Conservation (phyloP, 2,888 invertebrate genomes). For the Maniola hyperantus region DNA sequence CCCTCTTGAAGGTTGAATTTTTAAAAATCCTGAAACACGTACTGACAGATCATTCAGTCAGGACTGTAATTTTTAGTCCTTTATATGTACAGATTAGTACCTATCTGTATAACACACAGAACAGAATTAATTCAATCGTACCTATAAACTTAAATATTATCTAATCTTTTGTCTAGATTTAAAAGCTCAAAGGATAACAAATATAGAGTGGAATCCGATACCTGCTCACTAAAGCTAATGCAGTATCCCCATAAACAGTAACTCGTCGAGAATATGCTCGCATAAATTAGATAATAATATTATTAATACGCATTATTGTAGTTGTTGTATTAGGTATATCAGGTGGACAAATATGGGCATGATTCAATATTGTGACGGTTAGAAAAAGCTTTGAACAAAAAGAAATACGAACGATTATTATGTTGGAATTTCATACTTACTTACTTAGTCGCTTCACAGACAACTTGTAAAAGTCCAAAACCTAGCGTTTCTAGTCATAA, state of each 20-base stretch:
- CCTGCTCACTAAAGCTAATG: slow-evolving; percentile 30
- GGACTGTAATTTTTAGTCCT: too few species aligned
- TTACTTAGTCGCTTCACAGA: too few species aligned
- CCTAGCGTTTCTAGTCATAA: too few species aligned
- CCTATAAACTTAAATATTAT: not conserved
- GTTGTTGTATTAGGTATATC: slow-evolving; percentile 10
- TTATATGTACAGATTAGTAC: too few species aligned
- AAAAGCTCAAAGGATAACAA: slow-evolving; percentile 3
- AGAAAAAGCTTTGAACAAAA: not conserved
- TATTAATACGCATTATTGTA: slow-evolving; percentile 27
- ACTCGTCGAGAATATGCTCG: slow-evolving; percentile 30
- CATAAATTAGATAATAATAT: slow-evolving; percentile 26
- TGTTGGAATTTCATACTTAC: too few species aligned
- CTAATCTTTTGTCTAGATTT: slow-evolving; percentile 19
- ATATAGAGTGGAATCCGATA: slow-evolving; percentile 25
- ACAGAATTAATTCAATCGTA: too few species aligned
- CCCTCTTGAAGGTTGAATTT: too few species aligned
- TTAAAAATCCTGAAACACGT: too few species aligned
- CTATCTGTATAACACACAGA: too few species aligned
- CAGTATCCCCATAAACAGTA: slow-evolving; percentile 33
- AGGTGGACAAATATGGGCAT: slow-evolving; percentile 22
- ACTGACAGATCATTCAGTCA: too few species aligned
- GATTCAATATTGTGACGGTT: not conserved
- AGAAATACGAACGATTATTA: not conserved
- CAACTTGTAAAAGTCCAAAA: too few species aligned